A percentile compares a stretch with the other conserved stretches of the same genome.
phyloP scores from a whole-genome alignment of 2,113 vertebrate genomes.

The Labeo rohita region DNA sequence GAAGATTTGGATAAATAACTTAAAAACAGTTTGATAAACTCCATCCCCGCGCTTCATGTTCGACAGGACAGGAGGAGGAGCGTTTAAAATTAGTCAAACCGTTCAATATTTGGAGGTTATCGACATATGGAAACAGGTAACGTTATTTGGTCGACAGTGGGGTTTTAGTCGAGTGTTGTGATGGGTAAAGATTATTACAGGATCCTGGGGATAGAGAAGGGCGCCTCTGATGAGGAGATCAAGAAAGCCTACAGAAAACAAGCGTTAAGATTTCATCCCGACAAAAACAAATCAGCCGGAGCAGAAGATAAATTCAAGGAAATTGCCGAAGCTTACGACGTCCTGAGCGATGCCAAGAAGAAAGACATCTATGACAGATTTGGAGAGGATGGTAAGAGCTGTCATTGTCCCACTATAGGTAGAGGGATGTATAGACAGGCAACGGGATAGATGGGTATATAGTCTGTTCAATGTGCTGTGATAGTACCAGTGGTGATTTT shows the following conservation, averaged over 20 bases:
- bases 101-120: not conserved
- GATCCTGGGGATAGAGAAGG: constrained; percentile 82
- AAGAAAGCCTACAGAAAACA: constrained; percentile 91
- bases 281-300: constrained; percentile 90
- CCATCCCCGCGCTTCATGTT: constrained; percentile 2
- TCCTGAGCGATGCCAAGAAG: constrained; percentile 91
- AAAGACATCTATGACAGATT: constrained; percentile 88
- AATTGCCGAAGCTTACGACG: constrained; percentile 92
- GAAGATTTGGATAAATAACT: not conserved
- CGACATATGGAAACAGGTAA: constrained; percentile 23
- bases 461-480: not conserved
- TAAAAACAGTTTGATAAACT: constrained; percentile 10
- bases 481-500: no score
- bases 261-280: constrained; percentile 89
- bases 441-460: not conserved
- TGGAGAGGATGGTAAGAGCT: constrained; percentile 86
- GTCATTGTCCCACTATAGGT: not conserved
- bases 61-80: not conserved
- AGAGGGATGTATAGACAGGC: not conserved
- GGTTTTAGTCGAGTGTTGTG: constrained; percentile 42
- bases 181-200: constrained; percentile 95
- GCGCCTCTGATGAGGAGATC: constrained; percentile 86
- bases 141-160: constrained; percentile 19
- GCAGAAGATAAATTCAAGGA: constrained; percentile 94
- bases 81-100: not conserved